Conservation (phyloP, 2,888 invertebrate species). For the Sphecodes monilicornis region DNA sequence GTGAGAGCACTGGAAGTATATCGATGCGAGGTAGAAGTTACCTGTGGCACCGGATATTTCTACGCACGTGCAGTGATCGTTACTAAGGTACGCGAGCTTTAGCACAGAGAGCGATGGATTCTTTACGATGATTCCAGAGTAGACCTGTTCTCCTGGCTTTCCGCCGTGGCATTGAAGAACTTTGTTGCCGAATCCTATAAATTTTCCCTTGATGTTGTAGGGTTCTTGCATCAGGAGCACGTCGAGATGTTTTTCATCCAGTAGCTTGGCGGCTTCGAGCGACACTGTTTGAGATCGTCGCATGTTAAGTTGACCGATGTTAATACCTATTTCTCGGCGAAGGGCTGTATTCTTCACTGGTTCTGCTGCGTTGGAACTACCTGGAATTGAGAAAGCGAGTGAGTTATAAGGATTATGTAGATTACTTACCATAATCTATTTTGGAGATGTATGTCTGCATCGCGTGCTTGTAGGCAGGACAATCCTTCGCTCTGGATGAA, state of each 20-base stretch:
- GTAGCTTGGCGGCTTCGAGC: not conserved
- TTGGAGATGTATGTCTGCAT: too few relatives aligned
- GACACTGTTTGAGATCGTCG: not conserved
- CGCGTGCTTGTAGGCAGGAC: not conserved
- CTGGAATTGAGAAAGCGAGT: too few relatives aligned
- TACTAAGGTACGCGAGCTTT: not conserved
- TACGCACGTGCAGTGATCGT: not conserved
- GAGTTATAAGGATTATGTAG: too few relatives aligned
- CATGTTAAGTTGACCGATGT: not conserved
- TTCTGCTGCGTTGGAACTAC: too few relatives aligned
- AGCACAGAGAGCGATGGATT: not conserved
- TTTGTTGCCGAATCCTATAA: not conserved
- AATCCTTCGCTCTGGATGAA: not conserved
- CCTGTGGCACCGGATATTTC: not conserved
- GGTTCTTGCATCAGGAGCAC: not conserved
- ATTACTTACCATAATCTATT: too few relatives aligned
- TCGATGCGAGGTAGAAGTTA: not conserved
- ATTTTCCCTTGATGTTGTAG: not conserved
- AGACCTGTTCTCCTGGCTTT: too few relatives aligned
- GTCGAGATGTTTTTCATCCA: not conserved
- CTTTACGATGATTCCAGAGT: not conserved
- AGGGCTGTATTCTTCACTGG: not conserved
- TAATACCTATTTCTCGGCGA: not conserved
- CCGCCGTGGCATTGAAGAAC: not conserved
- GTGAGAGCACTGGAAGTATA: not conserved